These are phyloP conservation scores for Mesocentrotus franciscanus DNA, from an alignment of 53 echinoderm and acorn worm genomes.

Conservation along the genomic window DNA sequence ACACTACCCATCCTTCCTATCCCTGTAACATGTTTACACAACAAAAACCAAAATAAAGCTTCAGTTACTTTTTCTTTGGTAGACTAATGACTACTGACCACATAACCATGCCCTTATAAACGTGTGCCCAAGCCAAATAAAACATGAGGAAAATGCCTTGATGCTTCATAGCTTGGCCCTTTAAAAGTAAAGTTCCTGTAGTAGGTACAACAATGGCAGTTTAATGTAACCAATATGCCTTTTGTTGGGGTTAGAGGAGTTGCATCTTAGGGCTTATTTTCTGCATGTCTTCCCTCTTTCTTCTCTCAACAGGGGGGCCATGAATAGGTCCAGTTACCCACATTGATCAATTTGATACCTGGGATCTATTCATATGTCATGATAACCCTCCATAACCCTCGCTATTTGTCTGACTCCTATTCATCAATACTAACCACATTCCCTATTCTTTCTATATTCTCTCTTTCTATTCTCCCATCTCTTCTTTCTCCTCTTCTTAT, in stretches of 20 bases:
- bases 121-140: background rate
- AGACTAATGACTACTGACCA: background rate
- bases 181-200: constrained; percentile 36
- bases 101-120: background rate
- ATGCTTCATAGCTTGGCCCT: background rate
- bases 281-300: constrained; percentile 48
- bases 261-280: constrained; percentile 57
- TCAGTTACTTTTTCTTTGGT: background rate
- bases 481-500: too few relatives aligned
- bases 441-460: background rate
- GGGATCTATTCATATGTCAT: constrained; percentile 63
- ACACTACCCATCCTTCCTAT: background rate
- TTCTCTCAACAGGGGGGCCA: constrained; percentile 16
- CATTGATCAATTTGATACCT: constrained; percentile 68
- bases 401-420: constrained; percentile 31
- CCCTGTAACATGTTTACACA: background rate
- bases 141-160: background rate
- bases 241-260: constrained; percentile 31
- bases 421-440: constrained; percentile 51
- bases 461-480: too few relatives aligned
- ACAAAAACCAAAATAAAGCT: background rate
- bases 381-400: constrained; percentile 35
- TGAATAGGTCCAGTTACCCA: constrained; percentile 57
- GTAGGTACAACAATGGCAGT: constrained; percentile 18
- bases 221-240: constrained; percentile 48